Conservation (phyloP, 2,888 invertebrate genomes). For the Hirtodrosophila trivittata region DNA sequence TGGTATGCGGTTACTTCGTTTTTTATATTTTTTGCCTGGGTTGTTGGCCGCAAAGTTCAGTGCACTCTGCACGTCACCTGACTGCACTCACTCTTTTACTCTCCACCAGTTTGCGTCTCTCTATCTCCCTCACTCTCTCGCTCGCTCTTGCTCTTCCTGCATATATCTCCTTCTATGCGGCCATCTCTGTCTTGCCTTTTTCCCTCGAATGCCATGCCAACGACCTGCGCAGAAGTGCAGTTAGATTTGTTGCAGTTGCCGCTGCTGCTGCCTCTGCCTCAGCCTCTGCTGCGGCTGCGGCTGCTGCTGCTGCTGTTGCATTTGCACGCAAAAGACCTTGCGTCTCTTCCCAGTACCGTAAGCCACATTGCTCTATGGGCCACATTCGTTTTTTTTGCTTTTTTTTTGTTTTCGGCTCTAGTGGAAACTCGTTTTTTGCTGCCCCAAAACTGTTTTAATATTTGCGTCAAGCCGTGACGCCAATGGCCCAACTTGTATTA, state of each 20-base stretch:
- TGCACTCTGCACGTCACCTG: conserved; percentile 51
- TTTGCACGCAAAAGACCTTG: conserved; percentile 79
- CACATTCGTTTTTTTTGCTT: conserved; percentile 21
- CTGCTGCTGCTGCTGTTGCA: conserved; percentile 52
- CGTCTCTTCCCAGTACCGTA: conserved; percentile 49
- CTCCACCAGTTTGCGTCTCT: not conserved
- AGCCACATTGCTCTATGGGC: conserved; percentile 55
- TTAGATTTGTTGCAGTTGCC: conserved; percentile 55
- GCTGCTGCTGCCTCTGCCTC: conserved; percentile 1
- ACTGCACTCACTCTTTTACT: conserved; percentile 26
- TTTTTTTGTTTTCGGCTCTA: conserved; percentile 39
- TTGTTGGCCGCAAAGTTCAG: conserved; percentile 48
- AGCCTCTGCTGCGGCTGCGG: conserved; percentile 19
- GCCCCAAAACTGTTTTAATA: conserved; percentile 70
- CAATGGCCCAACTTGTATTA: conserved; percentile 62
- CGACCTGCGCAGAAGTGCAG: conserved; percentile 79
- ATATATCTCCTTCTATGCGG: conserved; percentile 1
- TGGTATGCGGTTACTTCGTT: not conserved
- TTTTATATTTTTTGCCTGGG: conserved; percentile 16
- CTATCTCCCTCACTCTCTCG: conserved; percentile 5
- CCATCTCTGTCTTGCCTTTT: conserved; percentile 21
- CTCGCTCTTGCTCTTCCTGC: conserved; percentile 16
- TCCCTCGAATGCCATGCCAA: conserved; percentile 61
- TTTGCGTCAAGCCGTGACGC: conserved; percentile 68
- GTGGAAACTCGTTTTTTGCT: conserved; percentile 38